phyloP scores from a whole-genome alignment of 2,888 invertebrate species.

The Trichogramma evanescens region DNA sequence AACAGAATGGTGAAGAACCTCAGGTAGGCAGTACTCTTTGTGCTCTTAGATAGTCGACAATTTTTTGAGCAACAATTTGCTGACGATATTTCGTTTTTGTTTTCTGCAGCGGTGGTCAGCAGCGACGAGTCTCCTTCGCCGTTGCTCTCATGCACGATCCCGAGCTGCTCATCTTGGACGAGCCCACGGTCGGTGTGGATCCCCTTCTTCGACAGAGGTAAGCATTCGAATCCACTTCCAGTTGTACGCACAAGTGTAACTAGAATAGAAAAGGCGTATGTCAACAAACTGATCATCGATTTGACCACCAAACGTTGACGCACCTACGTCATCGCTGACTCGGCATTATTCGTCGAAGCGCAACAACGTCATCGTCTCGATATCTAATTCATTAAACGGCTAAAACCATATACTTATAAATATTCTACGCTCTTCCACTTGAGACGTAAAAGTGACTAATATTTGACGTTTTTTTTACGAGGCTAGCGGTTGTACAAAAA shows the following conservation, averaged over 20 bases:
- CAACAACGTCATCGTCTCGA: not conserved
- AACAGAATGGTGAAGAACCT: conserved; percentile 73
- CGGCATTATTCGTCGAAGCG: too few relatives aligned
- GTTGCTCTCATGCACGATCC: conserved; percentile 91
- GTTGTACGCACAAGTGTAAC: not conserved
- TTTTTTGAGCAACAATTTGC: not conserved
- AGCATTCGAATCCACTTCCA: not conserved
- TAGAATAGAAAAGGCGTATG: too few relatives aligned
- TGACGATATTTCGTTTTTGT: conserved; percentile 2
- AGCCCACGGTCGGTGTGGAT: conserved; percentile 90
- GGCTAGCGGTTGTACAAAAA: too few relatives aligned
- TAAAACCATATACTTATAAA: not conserved
- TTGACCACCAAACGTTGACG: too few relatives aligned
- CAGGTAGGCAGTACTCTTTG: conserved; percentile 49
- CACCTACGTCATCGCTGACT: not conserved
- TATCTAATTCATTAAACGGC: not conserved
- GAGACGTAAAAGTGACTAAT: conserved; percentile 1
- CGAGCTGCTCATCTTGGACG: conserved; percentile 82
- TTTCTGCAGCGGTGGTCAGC: conserved; percentile 73
- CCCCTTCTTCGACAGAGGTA: conserved; percentile 74
- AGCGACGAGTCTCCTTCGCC: conserved; percentile 84
- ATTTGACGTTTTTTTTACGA: too few relatives aligned
- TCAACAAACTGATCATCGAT: not conserved
- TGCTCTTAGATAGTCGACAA: not conserved
- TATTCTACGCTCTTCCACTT: not conserved